These are phyloP conservation scores for Pitangus sulphuratus DNA, from an alignment of 2,797 vertebrate species.

Conservation along the genomic window DNA sequence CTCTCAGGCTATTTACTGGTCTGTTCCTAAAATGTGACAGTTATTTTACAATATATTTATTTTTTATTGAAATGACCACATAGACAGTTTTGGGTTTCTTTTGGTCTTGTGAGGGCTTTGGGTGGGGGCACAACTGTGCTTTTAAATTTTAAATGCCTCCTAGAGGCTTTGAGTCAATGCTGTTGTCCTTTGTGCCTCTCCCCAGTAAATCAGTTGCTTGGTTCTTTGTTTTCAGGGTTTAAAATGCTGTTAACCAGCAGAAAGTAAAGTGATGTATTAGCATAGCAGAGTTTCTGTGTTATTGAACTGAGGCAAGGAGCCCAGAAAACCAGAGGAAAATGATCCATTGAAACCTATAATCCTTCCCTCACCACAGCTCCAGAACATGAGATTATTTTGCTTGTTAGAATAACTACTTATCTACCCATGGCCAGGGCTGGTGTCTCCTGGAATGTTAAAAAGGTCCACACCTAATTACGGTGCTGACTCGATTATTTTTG, in stretches of 20 bases:
- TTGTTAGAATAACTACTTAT: not conserved
- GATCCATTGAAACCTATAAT: not conserved
- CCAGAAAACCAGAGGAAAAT: slow-evolving; percentile 23
- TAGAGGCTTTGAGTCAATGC: not conserved
- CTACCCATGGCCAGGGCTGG: not conserved
- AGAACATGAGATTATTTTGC: slow-evolving; percentile 23
- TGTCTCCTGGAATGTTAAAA: not conserved
- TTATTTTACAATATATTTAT: not conserved
- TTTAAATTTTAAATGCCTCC: not conserved
- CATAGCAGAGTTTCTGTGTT: slow-evolving; percentile 12
- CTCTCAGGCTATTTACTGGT: not conserved
- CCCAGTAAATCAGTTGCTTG: not conserved
- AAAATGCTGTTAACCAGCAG: not conserved
- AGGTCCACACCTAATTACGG: not conserved
- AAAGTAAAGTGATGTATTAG: slow-evolving; percentile 1
- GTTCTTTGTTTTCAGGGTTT: not conserved
- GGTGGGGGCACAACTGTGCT: not conserved
- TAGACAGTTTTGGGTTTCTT: not conserved
- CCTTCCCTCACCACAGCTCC: not conserved
- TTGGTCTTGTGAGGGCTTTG: not conserved
- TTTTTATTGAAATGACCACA: not conserved
- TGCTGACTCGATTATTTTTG: slow-evolving; percentile 14
- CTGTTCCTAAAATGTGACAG: not conserved
- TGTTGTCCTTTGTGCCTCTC: not conserved
- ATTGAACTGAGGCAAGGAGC: slow-evolving; percentile 46